Evolutionary conservation across 2,888 invertebrate genomes (phyloP), one percentile per base, ranked within the genome.

Genomic region (Luffia ferchaultella): DNA sequence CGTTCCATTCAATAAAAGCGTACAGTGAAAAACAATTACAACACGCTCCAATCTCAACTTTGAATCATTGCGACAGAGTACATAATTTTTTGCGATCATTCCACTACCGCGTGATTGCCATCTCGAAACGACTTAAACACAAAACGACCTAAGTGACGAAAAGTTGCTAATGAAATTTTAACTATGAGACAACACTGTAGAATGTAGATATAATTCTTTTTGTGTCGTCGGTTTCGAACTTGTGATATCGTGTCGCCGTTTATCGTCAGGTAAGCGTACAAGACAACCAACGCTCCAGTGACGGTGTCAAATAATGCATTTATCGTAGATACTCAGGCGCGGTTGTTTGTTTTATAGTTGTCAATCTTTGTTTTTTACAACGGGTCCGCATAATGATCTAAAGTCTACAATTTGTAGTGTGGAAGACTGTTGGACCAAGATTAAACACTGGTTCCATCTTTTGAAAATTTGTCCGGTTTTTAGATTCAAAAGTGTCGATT

Each of bases 271-370:
- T 30, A n/a, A n/a, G n/a, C n/a, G n/a, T n/a, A 30, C 12, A 30
- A 7, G 30, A 53, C 45, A 51, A n/a, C n/a, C n/a, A n/a, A 48
- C 45, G 49, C 52, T 52, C 48, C 48, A 50, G 50, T 54, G 51
- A 52, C 54, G 52, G 50, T 54, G 51, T 54, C 54, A 54, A 54
- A 54, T 54, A 50, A 48, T 52, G 51, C 52, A 54, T 54, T 54
- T 52, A 54, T 52, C 54, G 53, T 49, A 43, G 19, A 48, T 48
- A 50, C 46, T 50, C 48, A 19, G 30, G 5, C 30, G 30, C 12
- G 3, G 30, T 30, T 30, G 30, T 30, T 30, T 30, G 30, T 30
- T 30, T 30, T 30, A 30, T 30, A 3, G 12, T 12, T 3, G 30
- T 30, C 12, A 30, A 3, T 12, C 5, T 30, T 30, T 7, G 30